Conservation (phyloP, 37 sponge, comb jelly and placozoan genomes). For the Haliclona indistincta region DNA sequence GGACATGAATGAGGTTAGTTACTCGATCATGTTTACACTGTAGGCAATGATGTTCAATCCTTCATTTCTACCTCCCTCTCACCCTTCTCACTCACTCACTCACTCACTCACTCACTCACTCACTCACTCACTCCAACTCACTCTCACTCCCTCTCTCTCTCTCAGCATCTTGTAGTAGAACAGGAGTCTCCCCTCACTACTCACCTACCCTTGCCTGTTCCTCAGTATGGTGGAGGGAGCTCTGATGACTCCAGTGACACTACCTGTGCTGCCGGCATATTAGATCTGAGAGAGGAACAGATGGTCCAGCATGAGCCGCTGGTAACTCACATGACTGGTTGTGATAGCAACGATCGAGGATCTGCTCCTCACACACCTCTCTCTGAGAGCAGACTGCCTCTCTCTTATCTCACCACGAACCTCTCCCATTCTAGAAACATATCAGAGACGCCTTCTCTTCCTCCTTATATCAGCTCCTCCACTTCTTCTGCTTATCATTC, state of each 20-base stretch:
- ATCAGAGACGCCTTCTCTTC: slow-evolving; percentile 67
- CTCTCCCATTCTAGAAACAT: slow-evolving; percentile 49
- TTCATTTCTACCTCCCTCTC: background rate
- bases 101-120: background rate
- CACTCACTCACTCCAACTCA: too few relatives aligned
- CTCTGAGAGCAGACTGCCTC: background rate
- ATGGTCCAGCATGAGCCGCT: too few relatives aligned
- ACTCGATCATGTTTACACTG: too few relatives aligned
- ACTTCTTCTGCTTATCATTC: slow-evolving; percentile 68
- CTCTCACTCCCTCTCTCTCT: too few relatives aligned
- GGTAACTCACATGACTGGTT: background rate
- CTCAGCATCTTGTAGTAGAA: too few relatives aligned
- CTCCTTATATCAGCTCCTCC: slow-evolving; percentile 51
- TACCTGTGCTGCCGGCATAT: too few relatives aligned
- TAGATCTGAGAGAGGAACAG: too few relatives aligned
- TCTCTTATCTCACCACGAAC: background rate
- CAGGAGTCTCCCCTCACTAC: too few relatives aligned
- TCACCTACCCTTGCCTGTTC: too few relatives aligned
- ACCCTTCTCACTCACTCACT: slow-evolving; percentile 10
- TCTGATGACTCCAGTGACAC: background rate
- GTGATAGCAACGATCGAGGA: background rate
- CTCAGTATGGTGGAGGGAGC: too few relatives aligned
- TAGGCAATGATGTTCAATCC: background rate
- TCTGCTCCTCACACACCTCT: slow-evolving; percentile 3
- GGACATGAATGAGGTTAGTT: too few relatives aligned